A percentile compares a stretch with the other conserved stretches of the same genome.
phyloP scores from a whole-genome alignment of 2,113 vertebrate species.

The Macroglossus sobrinus region DNA sequence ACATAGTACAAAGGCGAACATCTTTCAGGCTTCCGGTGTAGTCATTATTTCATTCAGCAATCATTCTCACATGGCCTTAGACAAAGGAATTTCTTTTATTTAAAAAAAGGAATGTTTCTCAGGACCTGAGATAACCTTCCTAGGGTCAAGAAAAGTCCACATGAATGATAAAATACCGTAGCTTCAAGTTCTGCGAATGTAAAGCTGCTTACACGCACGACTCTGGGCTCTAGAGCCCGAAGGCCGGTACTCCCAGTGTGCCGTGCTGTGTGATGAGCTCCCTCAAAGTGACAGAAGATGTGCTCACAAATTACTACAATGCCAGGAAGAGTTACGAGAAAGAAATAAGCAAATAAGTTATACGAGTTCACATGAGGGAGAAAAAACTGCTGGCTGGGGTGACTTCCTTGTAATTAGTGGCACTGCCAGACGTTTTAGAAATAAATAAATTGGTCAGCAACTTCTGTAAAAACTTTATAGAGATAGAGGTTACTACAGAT shows the following conservation, averaged over 20 bases:
- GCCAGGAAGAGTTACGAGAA: neutral
- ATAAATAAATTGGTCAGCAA: neutral
- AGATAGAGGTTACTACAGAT: neutral
- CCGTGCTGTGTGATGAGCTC: neutral
- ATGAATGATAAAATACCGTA: neutral
- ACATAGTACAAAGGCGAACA: too few species aligned
- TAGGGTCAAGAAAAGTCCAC: slow-evolving; percentile 15
- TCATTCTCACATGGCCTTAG: neutral
- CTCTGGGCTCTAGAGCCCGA: neutral
- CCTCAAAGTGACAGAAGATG: neutral
- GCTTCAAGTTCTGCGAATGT: neutral
- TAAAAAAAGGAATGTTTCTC: neutral
- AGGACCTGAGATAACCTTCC: neutral
- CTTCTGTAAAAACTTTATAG: neutral
- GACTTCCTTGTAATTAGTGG: neutral
- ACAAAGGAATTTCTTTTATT: neutral
- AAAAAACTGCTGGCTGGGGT: neutral
- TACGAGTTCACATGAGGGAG: neutral
- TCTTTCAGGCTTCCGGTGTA: neutral
- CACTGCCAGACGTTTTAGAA: neutral
- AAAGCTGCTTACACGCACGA: neutral
- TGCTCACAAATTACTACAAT: neutral
- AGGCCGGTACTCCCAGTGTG: neutral
- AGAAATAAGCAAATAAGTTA: neutral
- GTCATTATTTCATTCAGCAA: neutral